These are phyloP conservation scores for Coranthus polyacanthus DNA, from an alignment of 2,797 vertebrate species.

Conservation along the genomic window DNA sequence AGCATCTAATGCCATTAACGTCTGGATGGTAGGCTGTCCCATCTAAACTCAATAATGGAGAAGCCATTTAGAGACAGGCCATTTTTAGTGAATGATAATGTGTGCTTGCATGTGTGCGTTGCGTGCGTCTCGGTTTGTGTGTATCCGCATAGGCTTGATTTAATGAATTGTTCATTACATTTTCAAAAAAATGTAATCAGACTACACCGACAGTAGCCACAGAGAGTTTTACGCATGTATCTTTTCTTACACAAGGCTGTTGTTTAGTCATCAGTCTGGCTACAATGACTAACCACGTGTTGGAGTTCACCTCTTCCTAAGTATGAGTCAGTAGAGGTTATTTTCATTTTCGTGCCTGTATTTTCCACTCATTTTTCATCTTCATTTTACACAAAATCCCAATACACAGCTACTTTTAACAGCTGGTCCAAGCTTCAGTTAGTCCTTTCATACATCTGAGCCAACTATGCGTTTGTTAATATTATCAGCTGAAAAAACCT, in stretches of 20 bases:
- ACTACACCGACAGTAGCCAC: background rate
- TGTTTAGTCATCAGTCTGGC: slow-evolving; percentile 40
- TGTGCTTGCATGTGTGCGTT: background rate
- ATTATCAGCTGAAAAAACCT: slow-evolving; percentile 14
- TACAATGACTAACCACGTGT: slow-evolving; percentile 15
- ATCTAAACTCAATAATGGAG: slow-evolving; percentile 74
- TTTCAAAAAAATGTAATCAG: background rate
- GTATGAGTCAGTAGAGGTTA: background rate
- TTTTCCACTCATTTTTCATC: background rate
- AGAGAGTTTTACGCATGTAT: slow-evolving; percentile 28
- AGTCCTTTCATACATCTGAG: slow-evolving; percentile 2
- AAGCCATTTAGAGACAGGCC: slow-evolving; percentile 58
- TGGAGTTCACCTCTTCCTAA: slow-evolving; percentile 8
- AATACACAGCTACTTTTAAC: background rate
- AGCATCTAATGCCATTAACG: slow-evolving; percentile 73
- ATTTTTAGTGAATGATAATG: slow-evolving; percentile 47
- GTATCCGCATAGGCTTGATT: slow-evolving; percentile 1
- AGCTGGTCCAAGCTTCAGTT: background rate
- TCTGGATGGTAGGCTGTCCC: slow-evolving; percentile 35
- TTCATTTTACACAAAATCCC: slow-evolving; percentile 2
- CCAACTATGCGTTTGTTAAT: slow-evolving; percentile 64
- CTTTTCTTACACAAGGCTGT: background rate
- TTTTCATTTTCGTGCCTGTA: background rate
- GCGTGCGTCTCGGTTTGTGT: background rate
- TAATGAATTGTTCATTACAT: slow-evolving; percentile 27